A percentile compares a stretch with the other conserved stretches of the same genome.
Conservation (phyloP, 1,140 invertebrate genomes). For the Ptiloglossa arizonensis region DNA sequence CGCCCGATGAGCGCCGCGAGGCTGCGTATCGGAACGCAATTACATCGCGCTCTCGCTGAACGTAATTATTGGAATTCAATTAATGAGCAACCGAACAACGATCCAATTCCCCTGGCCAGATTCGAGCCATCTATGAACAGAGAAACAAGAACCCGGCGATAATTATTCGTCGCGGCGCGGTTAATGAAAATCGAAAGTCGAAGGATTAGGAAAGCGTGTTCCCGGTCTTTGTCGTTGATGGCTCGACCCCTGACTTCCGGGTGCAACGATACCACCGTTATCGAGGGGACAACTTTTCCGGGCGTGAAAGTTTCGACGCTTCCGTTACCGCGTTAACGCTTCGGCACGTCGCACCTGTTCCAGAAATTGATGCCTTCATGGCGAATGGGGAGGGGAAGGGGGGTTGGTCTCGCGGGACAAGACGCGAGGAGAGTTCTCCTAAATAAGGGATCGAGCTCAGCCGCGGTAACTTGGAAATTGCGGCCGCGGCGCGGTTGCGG, state of each 20-base stretch:
- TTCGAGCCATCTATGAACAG: neutral
- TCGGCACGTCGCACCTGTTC: slow-evolving; percentile 70
- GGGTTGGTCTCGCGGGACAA: slow-evolving; percentile 50
- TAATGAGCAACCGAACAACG: slow-evolving; percentile 13
- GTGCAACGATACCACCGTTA: neutral
- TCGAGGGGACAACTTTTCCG: slow-evolving; percentile 17
- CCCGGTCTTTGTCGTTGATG: too few species aligned
- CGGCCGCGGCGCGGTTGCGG: slow-evolving; percentile 51
- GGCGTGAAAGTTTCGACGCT: neutral
- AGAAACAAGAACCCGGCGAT: neutral
- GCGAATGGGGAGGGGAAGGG: too few species aligned
- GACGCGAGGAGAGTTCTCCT: slow-evolving; percentile 47
- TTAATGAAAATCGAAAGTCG: neutral
- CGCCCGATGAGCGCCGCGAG: neutral
- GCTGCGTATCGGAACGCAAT: slow-evolving; percentile 33
- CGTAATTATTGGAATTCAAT: slow-evolving; percentile 47
- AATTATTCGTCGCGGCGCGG: neutral
- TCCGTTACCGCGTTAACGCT: slow-evolving; percentile 49
- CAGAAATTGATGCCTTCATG: slow-evolving; percentile 75
- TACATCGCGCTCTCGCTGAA: slow-evolving; percentile 13
- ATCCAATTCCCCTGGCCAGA: neutral
- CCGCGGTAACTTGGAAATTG: slow-evolving; percentile 64
- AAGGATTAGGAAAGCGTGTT: neutral
- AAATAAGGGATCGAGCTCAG: slow-evolving; percentile 69
- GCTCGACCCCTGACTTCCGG: too few species aligned